These are phyloP conservation scores for Apteryx owenii DNA, from an alignment of 2,113 vertebrate genomes.

Conservation along the genomic window DNA sequence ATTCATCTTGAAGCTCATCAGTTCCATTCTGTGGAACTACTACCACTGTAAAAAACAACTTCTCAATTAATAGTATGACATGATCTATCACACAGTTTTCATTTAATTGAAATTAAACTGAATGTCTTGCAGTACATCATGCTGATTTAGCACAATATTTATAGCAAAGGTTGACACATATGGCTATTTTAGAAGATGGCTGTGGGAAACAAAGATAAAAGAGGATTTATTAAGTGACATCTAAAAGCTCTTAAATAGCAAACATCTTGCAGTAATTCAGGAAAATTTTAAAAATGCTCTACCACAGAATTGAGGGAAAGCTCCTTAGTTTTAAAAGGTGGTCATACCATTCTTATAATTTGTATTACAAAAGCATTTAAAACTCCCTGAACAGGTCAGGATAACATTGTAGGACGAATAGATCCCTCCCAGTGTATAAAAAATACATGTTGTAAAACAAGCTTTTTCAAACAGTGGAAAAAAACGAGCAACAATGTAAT, in stretches of 20 bases:
- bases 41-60: slow-evolving; percentile 2
- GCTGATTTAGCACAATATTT: slow-evolving; percentile 41
- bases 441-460: not conserved
- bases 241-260: not conserved
- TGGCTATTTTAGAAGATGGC: not conserved
- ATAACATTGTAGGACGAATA: not conserved
- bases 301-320: not conserved
- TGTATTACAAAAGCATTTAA: not conserved
- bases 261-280: not conserved
- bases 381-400: not conserved
- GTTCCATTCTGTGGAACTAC: slow-evolving; percentile 16
- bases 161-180: not conserved
- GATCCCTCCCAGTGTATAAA: not conserved
- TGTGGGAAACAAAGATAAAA: not conserved
- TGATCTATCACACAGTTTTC: slow-evolving; percentile 46
- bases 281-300: not conserved
- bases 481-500: not conserved
- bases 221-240: not conserved
- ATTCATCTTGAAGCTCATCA: slow-evolving; percentile 13
- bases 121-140: slow-evolving; percentile 21
- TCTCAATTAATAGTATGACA: slow-evolving; percentile 42
- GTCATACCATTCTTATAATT: not conserved
- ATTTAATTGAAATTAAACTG: slow-evolving; percentile 50
- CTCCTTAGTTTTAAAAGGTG: not conserved
- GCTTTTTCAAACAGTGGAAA: rapidly evolving